Percentiles rank a stretch among this genome's conserved stretches.
Evolutionary conservation across 53 echinoderm and acorn worm species (phyloP).

Genomic region (Antedon mediterranea): DNA sequence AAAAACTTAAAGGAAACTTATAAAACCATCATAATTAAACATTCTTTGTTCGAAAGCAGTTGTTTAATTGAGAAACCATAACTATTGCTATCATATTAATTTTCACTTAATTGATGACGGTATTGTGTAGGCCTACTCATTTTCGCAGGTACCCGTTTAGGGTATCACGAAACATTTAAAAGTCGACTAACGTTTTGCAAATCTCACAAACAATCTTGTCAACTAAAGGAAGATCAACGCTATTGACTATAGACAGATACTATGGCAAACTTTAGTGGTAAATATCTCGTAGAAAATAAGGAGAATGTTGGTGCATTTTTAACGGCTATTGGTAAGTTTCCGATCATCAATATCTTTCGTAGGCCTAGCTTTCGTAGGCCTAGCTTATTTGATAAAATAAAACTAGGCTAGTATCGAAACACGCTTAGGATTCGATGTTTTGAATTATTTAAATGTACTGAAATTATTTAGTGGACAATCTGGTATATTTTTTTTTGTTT

Average conservation of each 20-base stretch:
- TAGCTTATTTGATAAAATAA: too few species aligned
- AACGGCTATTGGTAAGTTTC: neutral
- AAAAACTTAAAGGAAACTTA: too few species aligned
- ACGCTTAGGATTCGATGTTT: too few species aligned
- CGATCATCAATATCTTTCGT: too few species aligned
- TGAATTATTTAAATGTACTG: too few species aligned
- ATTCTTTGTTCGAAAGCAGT: too few species aligned
- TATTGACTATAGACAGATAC: neutral
- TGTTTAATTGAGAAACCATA: too few species aligned
- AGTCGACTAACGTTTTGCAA: neutral
- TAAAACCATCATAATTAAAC: too few species aligned
- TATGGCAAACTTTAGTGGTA: neutral
- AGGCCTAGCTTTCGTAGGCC: too few species aligned
- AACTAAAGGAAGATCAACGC: neutral
- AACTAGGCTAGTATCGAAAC: too few species aligned
- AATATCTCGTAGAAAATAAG: neutral
- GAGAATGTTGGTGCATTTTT: neutral
- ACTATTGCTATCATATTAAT: neutral
- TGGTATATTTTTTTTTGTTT: too few species aligned
- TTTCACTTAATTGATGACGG: neutral
- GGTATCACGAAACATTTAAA: neutral
- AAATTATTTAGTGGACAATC: too few species aligned
- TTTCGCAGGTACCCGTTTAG: neutral
- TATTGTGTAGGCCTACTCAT: neutral
- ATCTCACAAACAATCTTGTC: neutral